Evolutionary conservation across 2,797 vertebrate genomes (phyloP), one percentile per base, ranked within the genome.

Genomic region (Aselliscus stoliczkanus): DNA sequence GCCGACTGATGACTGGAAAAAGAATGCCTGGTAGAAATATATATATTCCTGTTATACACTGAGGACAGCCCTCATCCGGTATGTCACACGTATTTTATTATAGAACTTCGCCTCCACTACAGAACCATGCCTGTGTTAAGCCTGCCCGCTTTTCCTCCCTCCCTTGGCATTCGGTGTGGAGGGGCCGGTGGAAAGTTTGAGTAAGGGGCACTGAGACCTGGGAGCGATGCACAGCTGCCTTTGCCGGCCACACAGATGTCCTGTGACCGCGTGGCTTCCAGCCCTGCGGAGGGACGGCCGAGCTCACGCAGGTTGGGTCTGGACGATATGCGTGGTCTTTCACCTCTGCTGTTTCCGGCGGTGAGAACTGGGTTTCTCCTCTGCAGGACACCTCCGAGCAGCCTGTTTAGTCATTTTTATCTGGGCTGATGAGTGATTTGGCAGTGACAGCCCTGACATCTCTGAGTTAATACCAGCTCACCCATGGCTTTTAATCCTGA

Each of bases 381-480:
- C 83, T 58, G 0, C 60, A 27, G 9, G 34, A 37, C 1, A 3
- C 56, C 31, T 42, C 31, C 4, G 25, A 6, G 44, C 69, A 20
- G 11, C 18, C 25, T 27, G 4, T 31, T 79, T n/a, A 12, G 65
- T 72, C 2, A 5, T 4, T 73, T 62, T 25, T 7, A 21, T 81
- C 29, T 29, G 42, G 73, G 65, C 39, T 42, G 37, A 12, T 39
- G 86, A 76, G 37, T 90, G 89, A 92, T 92, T 97, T 92, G 93
- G 84, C n/a, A 52, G 84, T 25, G 75, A 39, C 4, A 23, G 5
- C 12, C 34, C 56, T 72, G 93, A 42, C 90, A 42, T 62, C 4
- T 25, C 23, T 77, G 64, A 60, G 73, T 92, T 89, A 96, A 67
- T 58, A 82, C 37, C 14, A 44, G 50, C 75, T 73, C 64, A 39